Evolutionary conservation across 2,888 invertebrate species (phyloP), one percentile per base, ranked within the genome.

Genomic region (Drosophila prolongata): DNA sequence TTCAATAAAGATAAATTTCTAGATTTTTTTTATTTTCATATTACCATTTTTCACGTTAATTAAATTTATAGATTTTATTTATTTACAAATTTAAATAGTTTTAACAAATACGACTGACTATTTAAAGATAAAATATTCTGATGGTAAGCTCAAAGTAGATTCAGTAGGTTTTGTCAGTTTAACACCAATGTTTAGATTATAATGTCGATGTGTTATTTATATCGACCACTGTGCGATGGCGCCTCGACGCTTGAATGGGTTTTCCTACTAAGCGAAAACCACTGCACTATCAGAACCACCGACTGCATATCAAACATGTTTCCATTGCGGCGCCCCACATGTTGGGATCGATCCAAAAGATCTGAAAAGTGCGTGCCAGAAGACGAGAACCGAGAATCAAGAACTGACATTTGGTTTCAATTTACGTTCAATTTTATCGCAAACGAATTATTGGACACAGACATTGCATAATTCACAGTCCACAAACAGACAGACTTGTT

Each of bases 391-490:
- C 24, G 38, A 69, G 70, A 24, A 38, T 27, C 40, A n/a, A 56
- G 69, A 24, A 47, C 37, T 38, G 68, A 70, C 89, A 83, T 89
- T 83, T 73, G 89, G 83, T 83, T 83, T 83, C 86, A 87, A 89
- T 89, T 83, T 83, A 89, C 83, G 73, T 87, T 83, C 73, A 79
- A 81, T 89, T 87, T 89, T 89, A 83, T 83, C 83, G 86, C 79
- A 79, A 71, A 73, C 71, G 67, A 80, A 79, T 83, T 78, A 74
- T 70, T 72, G 69, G 65, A 80, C 87, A 34, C 52, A 52, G 35
- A 37, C 50, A 89, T 82, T 82, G 87, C 81, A 84, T 82, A 87
- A 89, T 78, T 59, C 37, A 49, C 44, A 59, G 56, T 53, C 16
- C 11, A 16, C 35, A 34, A 65, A 83, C 43, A 66, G 62, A 47